Percentiles rank a stretch among this genome's conserved stretches.
These are phyloP conservation scores for Nemurella pictetii DNA, from an alignment of 2,888 invertebrate genomes.

Conservation along the genomic window DNA sequence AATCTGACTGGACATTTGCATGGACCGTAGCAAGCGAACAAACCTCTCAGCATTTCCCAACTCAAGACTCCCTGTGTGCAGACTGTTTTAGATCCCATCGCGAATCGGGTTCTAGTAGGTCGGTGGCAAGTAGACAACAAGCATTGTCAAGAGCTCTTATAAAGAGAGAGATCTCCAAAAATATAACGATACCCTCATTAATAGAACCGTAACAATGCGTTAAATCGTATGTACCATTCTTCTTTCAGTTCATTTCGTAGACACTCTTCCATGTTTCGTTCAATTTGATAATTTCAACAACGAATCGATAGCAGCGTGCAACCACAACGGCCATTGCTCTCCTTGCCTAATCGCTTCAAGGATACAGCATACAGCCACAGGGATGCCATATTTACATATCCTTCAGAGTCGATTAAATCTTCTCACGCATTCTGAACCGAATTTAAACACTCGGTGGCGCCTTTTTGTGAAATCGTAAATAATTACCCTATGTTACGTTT, in stretches of 20 bases:
- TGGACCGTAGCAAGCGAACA: slow-evolving; percentile 47
- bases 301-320: neutral
- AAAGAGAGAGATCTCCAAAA: slow-evolving; percentile 39
- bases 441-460: too few relatives aligned
- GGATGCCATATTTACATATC: too few relatives aligned
- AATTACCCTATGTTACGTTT: too few relatives aligned
- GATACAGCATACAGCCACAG: too few relatives aligned
- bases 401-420: neutral
- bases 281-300: neutral
- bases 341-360: too few relatives aligned
- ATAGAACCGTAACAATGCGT: slow-evolving; percentile 38
- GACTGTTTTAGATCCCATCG: too few relatives aligned
- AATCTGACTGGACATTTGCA: slow-evolving; percentile 53
- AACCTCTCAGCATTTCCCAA: slow-evolving; percentile 33
- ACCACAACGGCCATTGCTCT: slow-evolving; percentile 6
- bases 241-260: neutral
- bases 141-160: slow-evolving; percentile 40
- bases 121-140: neutral
- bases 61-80: too few relatives aligned
- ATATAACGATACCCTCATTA: slow-evolving; percentile 38
- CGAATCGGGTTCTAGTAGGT: too few relatives aligned
- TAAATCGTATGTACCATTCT: neutral
- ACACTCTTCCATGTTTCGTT: neutral
- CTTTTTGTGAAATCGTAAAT: too few relatives aligned
- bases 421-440: too few relatives aligned